Conservation (phyloP, 2,888 invertebrate genomes). For the Balanococcus diminutus region DNA sequence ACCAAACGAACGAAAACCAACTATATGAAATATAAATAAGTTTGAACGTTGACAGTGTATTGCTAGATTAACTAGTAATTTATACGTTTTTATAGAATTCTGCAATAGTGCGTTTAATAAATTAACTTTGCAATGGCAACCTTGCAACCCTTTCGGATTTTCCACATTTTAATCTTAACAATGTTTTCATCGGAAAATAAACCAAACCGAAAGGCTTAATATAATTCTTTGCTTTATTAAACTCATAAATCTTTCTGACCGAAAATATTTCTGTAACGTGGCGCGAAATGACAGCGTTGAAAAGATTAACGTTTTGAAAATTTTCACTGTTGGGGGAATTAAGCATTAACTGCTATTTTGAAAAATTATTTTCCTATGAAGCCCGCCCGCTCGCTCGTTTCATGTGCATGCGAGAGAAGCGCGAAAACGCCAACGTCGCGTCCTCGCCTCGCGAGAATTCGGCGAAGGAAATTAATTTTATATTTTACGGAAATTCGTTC, state of each 20-base stretch:
- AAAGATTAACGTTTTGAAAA: slow-evolving; percentile 47
- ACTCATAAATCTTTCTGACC: slow-evolving; percentile 46
- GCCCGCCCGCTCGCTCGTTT: neutral
- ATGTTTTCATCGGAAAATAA: slow-evolving; percentile 34
- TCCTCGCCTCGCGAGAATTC: neutral
- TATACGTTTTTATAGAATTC: slow-evolving; percentile 32
- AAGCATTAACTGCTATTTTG: slow-evolving; percentile 29
- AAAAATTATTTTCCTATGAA: slow-evolving; percentile 37
- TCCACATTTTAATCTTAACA: slow-evolving; percentile 41
- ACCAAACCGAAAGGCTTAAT: slow-evolving; percentile 46
- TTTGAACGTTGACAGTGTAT: neutral
- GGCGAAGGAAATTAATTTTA: slow-evolving; percentile 25
- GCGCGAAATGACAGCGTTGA: slow-evolving; percentile 46
- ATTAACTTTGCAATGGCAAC: slow-evolving; percentile 22
- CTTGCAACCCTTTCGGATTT: slow-evolving; percentile 30
- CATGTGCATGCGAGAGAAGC: neutral
- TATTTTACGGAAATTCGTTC: slow-evolving; percentile 25
- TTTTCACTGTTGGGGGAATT: neutral
- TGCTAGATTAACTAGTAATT: slow-evolving; percentile 12
- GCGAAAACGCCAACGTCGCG: too few relatives aligned
- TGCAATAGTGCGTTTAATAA: slow-evolving; percentile 36
- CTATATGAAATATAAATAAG: slow-evolving; percentile 26
- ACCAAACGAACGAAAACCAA: neutral
- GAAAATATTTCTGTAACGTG: slow-evolving; percentile 44
- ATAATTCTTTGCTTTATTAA: slow-evolving; percentile 49